Evolutionary conservation across 35 echinoderm and acorn worm genomes (phyloP).

Genomic region (Holothuria glaberrima): DNA sequence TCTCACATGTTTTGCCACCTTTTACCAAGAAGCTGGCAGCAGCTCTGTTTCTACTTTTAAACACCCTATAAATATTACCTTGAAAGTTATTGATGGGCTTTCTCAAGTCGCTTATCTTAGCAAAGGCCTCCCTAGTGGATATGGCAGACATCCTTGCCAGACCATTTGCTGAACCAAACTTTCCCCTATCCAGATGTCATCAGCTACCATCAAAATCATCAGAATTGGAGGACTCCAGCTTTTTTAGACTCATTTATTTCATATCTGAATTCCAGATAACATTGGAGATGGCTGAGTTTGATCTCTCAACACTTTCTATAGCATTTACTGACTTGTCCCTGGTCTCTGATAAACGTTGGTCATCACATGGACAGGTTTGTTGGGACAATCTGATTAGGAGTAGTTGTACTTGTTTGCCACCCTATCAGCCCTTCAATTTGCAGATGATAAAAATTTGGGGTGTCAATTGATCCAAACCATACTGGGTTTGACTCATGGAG

Average conservation of each 20-base stretch:
- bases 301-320: constrained; percentile 16
- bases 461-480: constrained; percentile 19
- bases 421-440: constrained; percentile 10
- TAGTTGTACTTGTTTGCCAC: neutral
- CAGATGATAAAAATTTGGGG: constrained; percentile 19
- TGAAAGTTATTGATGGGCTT: no score
- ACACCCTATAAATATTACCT: no score
- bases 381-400: constrained; percentile 26
- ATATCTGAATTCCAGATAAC: neutral
- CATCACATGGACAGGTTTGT: constrained; percentile 27
- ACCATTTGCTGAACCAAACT: no score
- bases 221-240: no score
- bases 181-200: no score
- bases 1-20: no score
- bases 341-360: neutral
- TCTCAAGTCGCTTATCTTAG: no score
- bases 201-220: no score
- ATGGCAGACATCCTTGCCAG: no score
- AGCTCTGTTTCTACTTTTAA: no score
- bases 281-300: constrained; percentile 1
- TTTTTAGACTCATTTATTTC: neutral
- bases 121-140: no score
- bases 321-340: neutral
- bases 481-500: neutral
- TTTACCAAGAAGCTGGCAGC: no score